Evolutionary conservation across 2,888 invertebrate species (phyloP), one percentile per base, ranked within the genome.

Genomic region (Agriotes lineatus): DNA sequence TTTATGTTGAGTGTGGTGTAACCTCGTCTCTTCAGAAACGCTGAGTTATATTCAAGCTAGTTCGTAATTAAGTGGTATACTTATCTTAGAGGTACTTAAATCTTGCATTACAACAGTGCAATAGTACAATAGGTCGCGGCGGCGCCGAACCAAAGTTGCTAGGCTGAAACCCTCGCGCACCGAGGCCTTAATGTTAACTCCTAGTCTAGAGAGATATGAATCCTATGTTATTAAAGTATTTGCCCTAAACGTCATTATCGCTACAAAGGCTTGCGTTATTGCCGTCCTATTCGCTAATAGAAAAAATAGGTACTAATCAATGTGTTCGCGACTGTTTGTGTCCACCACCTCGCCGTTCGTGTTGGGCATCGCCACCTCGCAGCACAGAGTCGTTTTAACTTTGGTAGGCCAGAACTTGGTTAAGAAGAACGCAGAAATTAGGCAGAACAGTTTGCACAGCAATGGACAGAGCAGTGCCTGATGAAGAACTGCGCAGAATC

Each of bases 391-490:
- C 64, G 77, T 75, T 76, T 82, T 83, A 22, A 83, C 81, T 78
- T 81, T 82, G 5, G 83, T 83, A 65, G 79, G 78, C 74, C 77
- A 75, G 70, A 81, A 82, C 73, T 78, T 78, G 25, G 82, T 83
- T 50, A 83, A 72, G 72, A 83, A 82, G 74, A 81, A 82, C 37
- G 77, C 77, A 16, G 83, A 77, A 57, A 88, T 75, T 16, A 89
- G 78, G 75, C 90, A 90, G 80, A 93, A 94, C 22, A 90, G 79
- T 85, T 97, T 97, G 83, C 93, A 93, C 60, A 96, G 87, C 60
- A 93, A 81, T 18, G 96, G 94, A 77, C 96, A 94, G 39, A 96
- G 87, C 37, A 96, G 78, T 33, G 91, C 90, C 84, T 98, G 96
- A 84, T 98, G 97, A 61, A 90, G 83, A 57, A 94, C 90, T 12